Base-by-base conservation (phyloP, 2,888 invertebrate genomes). In the Eustalomyia histrio region DNA sequence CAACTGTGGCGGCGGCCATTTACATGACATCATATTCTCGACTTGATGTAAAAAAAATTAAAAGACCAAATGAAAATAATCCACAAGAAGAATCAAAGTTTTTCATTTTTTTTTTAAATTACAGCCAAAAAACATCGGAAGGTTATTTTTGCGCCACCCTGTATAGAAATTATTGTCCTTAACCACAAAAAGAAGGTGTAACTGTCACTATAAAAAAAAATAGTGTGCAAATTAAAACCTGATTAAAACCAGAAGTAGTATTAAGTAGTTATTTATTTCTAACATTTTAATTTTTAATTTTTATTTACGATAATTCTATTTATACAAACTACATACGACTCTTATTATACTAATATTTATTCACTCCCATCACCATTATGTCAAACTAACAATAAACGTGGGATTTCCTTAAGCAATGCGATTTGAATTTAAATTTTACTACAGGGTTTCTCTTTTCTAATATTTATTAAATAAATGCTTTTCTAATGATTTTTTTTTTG, bases 381-480 rank as follows among this genome's bases (percentile, higher is more conserved):
- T 18, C 43, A 55, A 39, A 39, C 16, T 4, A 43, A 68, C 17
- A 68, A 35, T 68, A 73, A 78, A 81, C 82, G 84, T 84, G 83
- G 84, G 83, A 84, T 83, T 83, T 84, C 78, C 84, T 83, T 63
- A 71, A 39, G 64, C 29, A 75, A 53, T 76, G 53, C 79, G 82
- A 74, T 81, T 78, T 76, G 84, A 76, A 84, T 84, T 69, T 74
- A 8, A 68, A 33, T 79, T 17, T 57, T 18, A 73, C 75, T 64
- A 64, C 60, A 67, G 43, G 17, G 24, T 39, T 16, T 50, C 57
- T 67, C 55, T 64, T 14, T 39, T 43, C 18, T 47, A 47, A n/a
- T n/a, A n/a, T 47, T n/a, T 47, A n/a, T 39, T 12, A 10, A 39
- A 39, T 14, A 39, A 39, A 39, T 12, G 29, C 7, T 29, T 29